Conservation (phyloP, 2,888 invertebrate species). For the Smittia sp. region DNA sequence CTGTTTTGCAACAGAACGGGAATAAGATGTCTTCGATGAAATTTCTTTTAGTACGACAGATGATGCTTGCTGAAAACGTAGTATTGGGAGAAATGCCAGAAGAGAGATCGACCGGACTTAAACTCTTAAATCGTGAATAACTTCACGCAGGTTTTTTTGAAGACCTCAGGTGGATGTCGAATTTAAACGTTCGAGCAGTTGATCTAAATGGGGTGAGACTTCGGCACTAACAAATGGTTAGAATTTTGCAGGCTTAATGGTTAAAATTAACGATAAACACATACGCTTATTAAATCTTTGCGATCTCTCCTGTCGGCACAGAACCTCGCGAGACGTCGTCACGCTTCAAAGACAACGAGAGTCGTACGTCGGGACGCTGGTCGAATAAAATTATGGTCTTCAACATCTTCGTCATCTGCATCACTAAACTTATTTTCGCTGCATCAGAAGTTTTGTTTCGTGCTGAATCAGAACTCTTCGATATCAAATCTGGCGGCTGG, state of each 20-base stretch:
- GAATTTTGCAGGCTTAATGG: too few relatives aligned
- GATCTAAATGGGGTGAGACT: neutral
- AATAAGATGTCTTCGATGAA: too few relatives aligned
- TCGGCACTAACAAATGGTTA: neutral
- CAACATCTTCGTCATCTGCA: slow-evolving; percentile 78
- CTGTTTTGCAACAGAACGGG: slow-evolving; percentile 86
- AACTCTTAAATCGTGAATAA: slow-evolving; percentile 87
- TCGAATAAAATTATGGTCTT: too few relatives aligned
- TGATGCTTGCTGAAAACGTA: slow-evolving; percentile 88
- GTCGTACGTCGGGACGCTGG: slow-evolving; percentile 86
- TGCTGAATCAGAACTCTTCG: slow-evolving; percentile 86
- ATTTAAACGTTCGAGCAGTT: slow-evolving; percentile 73
- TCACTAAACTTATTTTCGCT: too few relatives aligned
- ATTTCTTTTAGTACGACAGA: slow-evolving; percentile 83
- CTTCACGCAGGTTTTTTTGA: slow-evolving; percentile 75
- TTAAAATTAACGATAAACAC: too few relatives aligned
- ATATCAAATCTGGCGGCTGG: slow-evolving; percentile 67
- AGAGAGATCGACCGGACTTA: slow-evolving; percentile 83
- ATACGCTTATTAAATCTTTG: too few relatives aligned
- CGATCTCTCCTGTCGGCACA: slow-evolving; percentile 75
- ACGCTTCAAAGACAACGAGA: slow-evolving; percentile 74
- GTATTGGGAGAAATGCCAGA: slow-evolving; percentile 89
- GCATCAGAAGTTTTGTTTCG: slow-evolving; percentile 74
- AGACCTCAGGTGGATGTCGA: slow-evolving; percentile 75
- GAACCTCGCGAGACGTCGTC: slow-evolving; percentile 81